A percentile compares a stretch with the other conserved stretches of the same genome.
These are phyloP conservation scores for Eupsilia transversa DNA, from an alignment of 2,888 invertebrate species.

Conservation along the genomic window DNA sequence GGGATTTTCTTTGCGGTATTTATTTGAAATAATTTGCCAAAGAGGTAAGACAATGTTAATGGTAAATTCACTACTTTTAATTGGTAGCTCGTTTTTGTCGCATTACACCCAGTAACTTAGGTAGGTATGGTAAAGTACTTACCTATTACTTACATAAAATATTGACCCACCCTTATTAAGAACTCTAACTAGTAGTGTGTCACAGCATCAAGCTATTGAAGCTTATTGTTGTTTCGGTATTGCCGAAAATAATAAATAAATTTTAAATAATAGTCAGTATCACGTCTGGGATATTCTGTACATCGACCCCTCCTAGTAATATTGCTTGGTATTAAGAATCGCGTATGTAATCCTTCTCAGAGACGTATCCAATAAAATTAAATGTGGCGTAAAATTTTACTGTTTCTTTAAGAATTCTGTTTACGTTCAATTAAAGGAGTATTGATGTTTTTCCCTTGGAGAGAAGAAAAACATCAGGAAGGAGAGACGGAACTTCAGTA, in stretches of 20 bases:
- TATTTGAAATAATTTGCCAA: not conserved
- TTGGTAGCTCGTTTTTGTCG: not conserved
- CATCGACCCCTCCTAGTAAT: slow-evolving; percentile 22
- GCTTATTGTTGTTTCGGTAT: not conserved
- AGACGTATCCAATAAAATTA: slow-evolving; percentile 48
- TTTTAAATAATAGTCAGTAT: slow-evolving; percentile 17
- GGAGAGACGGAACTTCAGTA: slow-evolving; percentile 6
- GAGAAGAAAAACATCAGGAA: no score
- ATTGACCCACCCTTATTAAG: not conserved
- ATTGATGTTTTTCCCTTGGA: slow-evolving; percentile 22
- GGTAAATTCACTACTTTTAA: not conserved
- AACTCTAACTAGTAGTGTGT: not conserved
- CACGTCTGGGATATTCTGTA: slow-evolving; percentile 10
- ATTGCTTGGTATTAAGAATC: slow-evolving; percentile 26
- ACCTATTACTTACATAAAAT: not conserved
- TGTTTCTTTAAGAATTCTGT: slow-evolving; percentile 34
- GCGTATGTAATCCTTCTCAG: slow-evolving; percentile 29
- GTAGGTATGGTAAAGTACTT: no score
- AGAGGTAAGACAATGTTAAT: not conserved
- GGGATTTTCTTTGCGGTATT: slow-evolving; percentile 17
- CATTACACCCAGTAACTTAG: not conserved
- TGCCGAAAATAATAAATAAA: slow-evolving; percentile 5
- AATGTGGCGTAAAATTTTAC: slow-evolving; percentile 42
- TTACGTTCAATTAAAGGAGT: slow-evolving; percentile 47
- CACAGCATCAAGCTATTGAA: not conserved